Percentiles rank a stretch among this genome's conserved stretches.
These are phyloP conservation scores for Monomorium pharaonis DNA, from an alignment of 1,140 invertebrate species.

Conservation along the genomic window DNA sequence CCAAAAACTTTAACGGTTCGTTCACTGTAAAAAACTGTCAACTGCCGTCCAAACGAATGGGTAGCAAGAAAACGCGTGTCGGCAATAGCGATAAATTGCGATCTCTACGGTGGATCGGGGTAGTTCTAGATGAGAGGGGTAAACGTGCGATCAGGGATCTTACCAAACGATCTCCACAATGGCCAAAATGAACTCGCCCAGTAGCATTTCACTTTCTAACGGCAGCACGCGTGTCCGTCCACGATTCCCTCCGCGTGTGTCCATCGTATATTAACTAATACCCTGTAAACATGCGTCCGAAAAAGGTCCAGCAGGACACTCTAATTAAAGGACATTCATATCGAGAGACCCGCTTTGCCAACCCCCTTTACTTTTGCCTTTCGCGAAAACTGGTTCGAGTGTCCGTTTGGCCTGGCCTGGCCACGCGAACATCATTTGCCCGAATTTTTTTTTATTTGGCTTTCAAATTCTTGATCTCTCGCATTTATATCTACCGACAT, in stretches of 20 bases:
- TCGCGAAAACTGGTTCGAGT: conserved; percentile 68
- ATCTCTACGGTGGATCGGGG: conserved; percentile 47
- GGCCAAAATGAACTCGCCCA: conserved; percentile 68
- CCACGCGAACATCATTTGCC: conserved; percentile 27
- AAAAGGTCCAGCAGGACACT: conserved; percentile 46
- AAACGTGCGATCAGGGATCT: conserved; percentile 64
- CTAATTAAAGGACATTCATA: conserved; percentile 75
- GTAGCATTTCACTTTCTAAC: conserved; percentile 68
- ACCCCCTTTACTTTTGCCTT: conserved; percentile 53
- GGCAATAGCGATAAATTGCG: conserved; percentile 59
- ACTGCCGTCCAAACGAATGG: conserved; percentile 17
- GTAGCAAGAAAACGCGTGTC: conserved; percentile 23
- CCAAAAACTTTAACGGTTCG: not conserved
- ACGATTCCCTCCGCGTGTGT: not conserved
- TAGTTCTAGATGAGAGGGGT: conserved; percentile 53
- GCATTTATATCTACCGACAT: not conserved
- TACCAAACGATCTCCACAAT: conserved; percentile 67
- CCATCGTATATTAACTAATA: conserved; percentile 67
- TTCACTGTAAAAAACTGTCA: conserved; percentile 27
- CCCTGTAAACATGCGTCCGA: conserved; percentile 59
- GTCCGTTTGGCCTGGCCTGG: conserved; percentile 45
- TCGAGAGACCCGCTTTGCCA: conserved; percentile 33
- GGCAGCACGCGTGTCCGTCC: conserved; percentile 61
- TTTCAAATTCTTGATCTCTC: not conserved
- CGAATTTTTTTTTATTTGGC: not conserved